Percentiles rank a stretch among this genome's conserved stretches.
These are phyloP conservation scores for Maniola jurtina DNA, from an alignment of 1,140 invertebrate species.

Conservation along the genomic window DNA sequence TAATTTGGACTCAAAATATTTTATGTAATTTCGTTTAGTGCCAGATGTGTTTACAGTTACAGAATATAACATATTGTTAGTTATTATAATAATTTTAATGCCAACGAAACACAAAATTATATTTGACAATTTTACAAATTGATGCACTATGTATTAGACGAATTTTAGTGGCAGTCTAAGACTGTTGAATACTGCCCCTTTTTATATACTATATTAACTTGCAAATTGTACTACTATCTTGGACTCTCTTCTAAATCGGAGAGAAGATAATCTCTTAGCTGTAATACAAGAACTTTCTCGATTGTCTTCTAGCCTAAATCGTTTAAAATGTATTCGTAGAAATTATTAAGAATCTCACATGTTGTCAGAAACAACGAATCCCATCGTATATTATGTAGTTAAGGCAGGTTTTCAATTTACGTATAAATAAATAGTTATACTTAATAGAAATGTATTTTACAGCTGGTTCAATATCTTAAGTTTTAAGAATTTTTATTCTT, in stretches of 20 bases:
- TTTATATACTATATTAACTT: conserved; percentile 29
- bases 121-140: conserved; percentile 9
- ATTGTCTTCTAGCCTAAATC: conserved; percentile 18
- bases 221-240: neutral
- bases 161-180: conserved; percentile 21
- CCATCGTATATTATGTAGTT: conserved; percentile 31
- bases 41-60: conserved; percentile 15
- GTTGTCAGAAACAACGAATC: conserved; percentile 41
- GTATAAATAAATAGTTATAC: conserved; percentile 9
- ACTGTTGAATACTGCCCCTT: conserved; percentile 38
- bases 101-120: conserved; percentile 12
- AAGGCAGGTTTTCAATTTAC: conserved; percentile 13
- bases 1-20: conserved; percentile 8
- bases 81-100: conserved; percentile 16
- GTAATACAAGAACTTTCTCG: conserved; percentile 8
- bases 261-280: conserved; percentile 5
- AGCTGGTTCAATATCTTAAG: conserved; percentile 6
- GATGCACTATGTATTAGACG: conserved; percentile 12
- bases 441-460: conserved; percentile 6
- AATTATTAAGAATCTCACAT: conserved; percentile 35
- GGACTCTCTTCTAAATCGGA: neutral
- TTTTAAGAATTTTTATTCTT: conserved; percentile 6
- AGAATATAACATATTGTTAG: conserved; percentile 17
- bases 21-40: conserved; percentile 12
- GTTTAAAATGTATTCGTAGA: conserved; percentile 38